Percentiles rank a stretch among this genome's conserved stretches.
Evolutionary conservation across 1,140 invertebrate genomes (phyloP).

Genomic region (Drosophila gunungcola): DNA sequence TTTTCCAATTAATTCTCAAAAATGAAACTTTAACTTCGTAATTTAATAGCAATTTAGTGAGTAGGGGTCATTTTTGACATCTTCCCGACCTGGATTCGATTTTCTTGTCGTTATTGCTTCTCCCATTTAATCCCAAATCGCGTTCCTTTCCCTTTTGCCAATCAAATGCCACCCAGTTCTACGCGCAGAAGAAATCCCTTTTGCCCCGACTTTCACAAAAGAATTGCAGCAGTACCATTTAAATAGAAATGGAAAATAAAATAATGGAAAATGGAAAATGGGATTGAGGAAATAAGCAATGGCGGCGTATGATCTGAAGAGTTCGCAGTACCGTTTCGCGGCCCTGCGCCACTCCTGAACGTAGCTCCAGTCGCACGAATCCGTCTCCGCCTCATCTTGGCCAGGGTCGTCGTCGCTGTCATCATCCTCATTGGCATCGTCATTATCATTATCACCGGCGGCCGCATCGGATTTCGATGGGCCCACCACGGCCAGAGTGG

Average conservation of each 20-base stretch:
- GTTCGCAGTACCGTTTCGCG: slow-evolving; percentile 78
- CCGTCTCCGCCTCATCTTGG: slow-evolving; percentile 76
- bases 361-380: slow-evolving; percentile 89
- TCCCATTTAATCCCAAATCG: background rate
- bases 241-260: slow-evolving; percentile 42
- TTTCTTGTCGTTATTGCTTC: background rate
- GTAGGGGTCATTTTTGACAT: background rate
- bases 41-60: too few relatives aligned
- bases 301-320: slow-evolving; percentile 53
- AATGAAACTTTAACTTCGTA: background rate
- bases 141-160: slow-evolving; percentile 37
- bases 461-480: slow-evolving; percentile 85
- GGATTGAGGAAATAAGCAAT: slow-evolving; percentile 32
- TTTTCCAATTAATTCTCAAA: background rate
- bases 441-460: slow-evolving; percentile 71
- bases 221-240: slow-evolving; percentile 24
- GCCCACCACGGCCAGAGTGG: slow-evolving; percentile 70
- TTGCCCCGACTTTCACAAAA: slow-evolving; percentile 51
- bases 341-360: slow-evolving; percentile 88
- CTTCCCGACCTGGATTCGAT: slow-evolving; percentile 4
- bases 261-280: slow-evolving; percentile 5
- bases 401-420: slow-evolving; percentile 76
- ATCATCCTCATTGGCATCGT: slow-evolving; percentile 55
- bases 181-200: slow-evolving; percentile 24
- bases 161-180: slow-evolving; percentile 24